phyloP scores from a whole-genome alignment of 37 sponge, comb jelly and placozoan species.

The Petrosia ficiformis region DNA sequence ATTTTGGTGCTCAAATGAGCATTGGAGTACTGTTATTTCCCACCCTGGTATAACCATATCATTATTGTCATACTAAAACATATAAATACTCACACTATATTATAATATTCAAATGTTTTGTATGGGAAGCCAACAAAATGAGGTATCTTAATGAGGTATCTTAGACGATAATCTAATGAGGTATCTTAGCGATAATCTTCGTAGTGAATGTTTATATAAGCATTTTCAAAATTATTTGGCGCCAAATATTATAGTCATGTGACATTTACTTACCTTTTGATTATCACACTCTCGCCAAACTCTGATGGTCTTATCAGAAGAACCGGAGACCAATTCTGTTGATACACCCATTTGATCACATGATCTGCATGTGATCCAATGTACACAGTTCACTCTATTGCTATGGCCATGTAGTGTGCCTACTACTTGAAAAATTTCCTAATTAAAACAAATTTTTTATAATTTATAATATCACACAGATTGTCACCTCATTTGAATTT shows the following conservation, averaged over 20 bases:
- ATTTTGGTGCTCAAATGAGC: too few relatives aligned
- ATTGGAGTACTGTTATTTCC: too few relatives aligned
- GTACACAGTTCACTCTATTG: slow-evolving; percentile 74
- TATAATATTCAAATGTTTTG: too few relatives aligned
- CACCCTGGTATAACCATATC: too few relatives aligned
- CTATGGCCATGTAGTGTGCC: slow-evolving; percentile 65
- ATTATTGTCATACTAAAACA: too few relatives aligned
- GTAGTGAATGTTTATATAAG: too few relatives aligned
- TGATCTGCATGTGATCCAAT: slow-evolving; percentile 25
- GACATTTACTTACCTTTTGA: not conserved
- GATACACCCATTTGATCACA: not conserved
- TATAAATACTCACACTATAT: too few relatives aligned
- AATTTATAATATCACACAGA: not conserved
- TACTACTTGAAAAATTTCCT: not conserved
- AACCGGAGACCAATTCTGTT: slow-evolving; percentile 56
- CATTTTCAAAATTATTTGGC: too few relatives aligned
- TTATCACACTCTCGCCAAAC: slow-evolving; percentile 37
- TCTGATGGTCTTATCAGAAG: slow-evolving; percentile 53
- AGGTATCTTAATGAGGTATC: too few relatives aligned
- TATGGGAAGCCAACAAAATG: too few relatives aligned
- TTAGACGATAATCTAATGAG: too few relatives aligned
- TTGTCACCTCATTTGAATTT: not conserved
- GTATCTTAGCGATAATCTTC: too few relatives aligned
- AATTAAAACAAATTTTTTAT: not conserved
- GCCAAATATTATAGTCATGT: not conserved